These are phyloP conservation scores for Threskiornis aethiopicus DNA, from an alignment of 2,797 vertebrate genomes.

Conservation along the genomic window DNA sequence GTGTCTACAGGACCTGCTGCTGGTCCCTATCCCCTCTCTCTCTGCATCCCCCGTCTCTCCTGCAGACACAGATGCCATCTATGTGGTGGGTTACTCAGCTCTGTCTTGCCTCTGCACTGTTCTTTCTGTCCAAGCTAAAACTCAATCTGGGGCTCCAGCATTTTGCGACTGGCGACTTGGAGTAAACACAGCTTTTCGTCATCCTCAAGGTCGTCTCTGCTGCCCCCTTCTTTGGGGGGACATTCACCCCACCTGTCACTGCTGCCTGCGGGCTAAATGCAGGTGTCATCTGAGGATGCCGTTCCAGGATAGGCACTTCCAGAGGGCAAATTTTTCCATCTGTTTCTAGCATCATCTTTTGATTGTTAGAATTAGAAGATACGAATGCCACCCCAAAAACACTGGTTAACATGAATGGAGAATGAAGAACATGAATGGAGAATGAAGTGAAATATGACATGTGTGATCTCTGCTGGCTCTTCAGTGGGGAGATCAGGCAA, in stretches of 20 bases:
- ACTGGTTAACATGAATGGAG: background rate
- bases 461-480: background rate
- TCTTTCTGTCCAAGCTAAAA: background rate
- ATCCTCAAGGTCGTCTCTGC: background rate
- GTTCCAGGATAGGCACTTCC: background rate
- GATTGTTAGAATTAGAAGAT: background rate
- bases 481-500: background rate
- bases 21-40: background rate
- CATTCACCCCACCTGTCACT: background rate
- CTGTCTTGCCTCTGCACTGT: background rate
- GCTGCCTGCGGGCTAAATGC: background rate
- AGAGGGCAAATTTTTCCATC: background rate
- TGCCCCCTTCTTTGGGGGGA: background rate
- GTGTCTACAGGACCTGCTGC: background rate
- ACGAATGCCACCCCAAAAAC: background rate
- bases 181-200: background rate
- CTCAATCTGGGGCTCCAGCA: background rate
- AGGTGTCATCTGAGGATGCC: background rate
- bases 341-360: background rate
- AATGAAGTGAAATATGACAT: background rate
- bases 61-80: background rate
- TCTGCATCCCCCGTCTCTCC: background rate
- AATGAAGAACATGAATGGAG: background rate
- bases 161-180: background rate
- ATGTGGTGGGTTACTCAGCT: accelerated